Conservation (phyloP, 2,888 invertebrate genomes). For the Eurois occulta region DNA sequence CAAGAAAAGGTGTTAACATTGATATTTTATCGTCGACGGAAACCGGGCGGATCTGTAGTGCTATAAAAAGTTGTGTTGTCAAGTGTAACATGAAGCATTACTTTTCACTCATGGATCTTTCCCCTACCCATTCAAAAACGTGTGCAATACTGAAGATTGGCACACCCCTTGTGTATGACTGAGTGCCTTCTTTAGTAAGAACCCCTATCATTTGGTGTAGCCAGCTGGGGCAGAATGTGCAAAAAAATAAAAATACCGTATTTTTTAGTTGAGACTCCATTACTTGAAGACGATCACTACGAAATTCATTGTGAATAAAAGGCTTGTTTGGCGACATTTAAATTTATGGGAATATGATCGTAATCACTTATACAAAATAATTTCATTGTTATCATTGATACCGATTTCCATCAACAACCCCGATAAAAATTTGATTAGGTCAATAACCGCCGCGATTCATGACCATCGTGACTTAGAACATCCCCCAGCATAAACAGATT, state of each 20-base stretch:
- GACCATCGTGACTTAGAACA: neutral
- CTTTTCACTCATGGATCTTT: conserved; percentile 25
- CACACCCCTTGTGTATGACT: conserved; percentile 41
- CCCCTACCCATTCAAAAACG: conserved; percentile 17
- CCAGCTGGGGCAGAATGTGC: conserved; percentile 9
- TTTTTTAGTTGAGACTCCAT: neutral
- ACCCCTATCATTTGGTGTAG: conserved; percentile 23
- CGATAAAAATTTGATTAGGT: neutral
- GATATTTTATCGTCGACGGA: neutral
- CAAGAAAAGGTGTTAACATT: neutral
- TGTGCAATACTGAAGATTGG: conserved; percentile 30
- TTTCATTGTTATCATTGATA: conserved; percentile 7
- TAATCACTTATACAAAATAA: neutral
- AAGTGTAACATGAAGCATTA: conserved; percentile 23
- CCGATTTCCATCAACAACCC: neutral
- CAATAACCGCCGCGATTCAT: conserved; percentile 4
- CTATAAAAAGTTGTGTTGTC: conserved; percentile 14
- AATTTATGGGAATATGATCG: neutral
- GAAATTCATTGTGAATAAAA: neutral
- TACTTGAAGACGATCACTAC: neutral
- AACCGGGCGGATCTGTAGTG: neutral
- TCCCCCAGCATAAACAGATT: neutral
- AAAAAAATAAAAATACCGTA: conserved; percentile 1
- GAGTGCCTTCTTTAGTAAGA: conserved; percentile 40
- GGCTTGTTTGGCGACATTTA: neutral